Conservation (phyloP, 2,797 vertebrate genomes). For the Cheirogaleus major region DNA sequence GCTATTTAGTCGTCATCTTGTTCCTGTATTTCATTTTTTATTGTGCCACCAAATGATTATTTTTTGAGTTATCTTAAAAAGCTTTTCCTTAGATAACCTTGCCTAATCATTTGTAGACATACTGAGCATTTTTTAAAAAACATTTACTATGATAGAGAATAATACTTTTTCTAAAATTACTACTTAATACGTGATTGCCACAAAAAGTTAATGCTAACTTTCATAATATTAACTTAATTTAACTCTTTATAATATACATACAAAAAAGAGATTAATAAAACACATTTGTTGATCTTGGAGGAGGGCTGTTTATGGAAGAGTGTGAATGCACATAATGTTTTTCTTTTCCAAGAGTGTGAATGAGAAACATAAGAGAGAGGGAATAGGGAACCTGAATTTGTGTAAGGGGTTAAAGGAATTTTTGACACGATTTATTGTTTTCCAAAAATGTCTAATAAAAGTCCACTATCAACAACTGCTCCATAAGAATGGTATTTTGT, state of each 20-base stretch:
- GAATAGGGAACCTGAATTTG: neutral
- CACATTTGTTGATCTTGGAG: neutral
- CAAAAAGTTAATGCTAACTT: neutral
- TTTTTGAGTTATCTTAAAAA: slow-evolving; percentile 26
- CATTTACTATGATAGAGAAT: slow-evolving; percentile 3
- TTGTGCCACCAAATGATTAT: slow-evolving; percentile 36
- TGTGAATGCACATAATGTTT: neutral
- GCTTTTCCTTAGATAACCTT: slow-evolving; percentile 63
- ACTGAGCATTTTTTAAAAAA: slow-evolving; percentile 55
- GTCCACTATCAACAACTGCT: neutral
- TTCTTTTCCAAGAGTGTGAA: neutral
- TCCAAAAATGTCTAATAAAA: neutral
- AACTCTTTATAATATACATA: neutral
- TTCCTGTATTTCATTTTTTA: slow-evolving; percentile 68
- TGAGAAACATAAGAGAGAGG: neutral
- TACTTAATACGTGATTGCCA: neutral
- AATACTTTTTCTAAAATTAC: slow-evolving; percentile 29
- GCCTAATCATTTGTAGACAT: slow-evolving; percentile 52
- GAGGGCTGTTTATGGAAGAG: neutral
- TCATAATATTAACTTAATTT: neutral
- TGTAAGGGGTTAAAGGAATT: neutral
- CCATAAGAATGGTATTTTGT: neutral
- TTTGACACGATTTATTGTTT: neutral
- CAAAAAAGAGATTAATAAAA: neutral
- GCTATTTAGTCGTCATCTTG: slow-evolving; percentile 63